These are phyloP conservation scores for Laterallus jamaicensis DNA, from an alignment of 2,113 vertebrate species.

Conservation along the genomic window DNA sequence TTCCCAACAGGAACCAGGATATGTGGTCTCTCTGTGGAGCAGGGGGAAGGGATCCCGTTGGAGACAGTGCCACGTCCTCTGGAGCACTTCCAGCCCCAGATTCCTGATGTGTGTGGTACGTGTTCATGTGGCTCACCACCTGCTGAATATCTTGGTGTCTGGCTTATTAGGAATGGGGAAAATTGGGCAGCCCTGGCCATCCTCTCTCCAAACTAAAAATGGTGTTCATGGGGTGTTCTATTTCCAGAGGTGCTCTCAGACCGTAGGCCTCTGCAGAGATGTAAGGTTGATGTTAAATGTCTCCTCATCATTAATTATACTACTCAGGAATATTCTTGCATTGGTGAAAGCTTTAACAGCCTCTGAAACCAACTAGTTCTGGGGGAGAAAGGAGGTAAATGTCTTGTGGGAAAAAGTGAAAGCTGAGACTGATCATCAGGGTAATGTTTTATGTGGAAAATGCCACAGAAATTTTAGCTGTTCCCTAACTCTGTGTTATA, in stretches of 20 bases:
- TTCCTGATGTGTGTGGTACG: accelerated
- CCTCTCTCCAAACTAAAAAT: not conserved
- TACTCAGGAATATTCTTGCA: not conserved
- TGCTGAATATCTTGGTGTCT: not conserved
- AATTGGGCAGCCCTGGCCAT: not conserved
- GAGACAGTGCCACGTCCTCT: not conserved
- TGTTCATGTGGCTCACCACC: not conserved
- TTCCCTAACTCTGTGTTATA: not conserved
- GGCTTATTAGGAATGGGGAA: not conserved
- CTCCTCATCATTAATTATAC: not conserved
- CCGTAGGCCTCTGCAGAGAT: not conserved
- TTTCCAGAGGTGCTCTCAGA: not conserved
- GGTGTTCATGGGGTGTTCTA: not conserved
- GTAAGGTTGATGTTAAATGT: not conserved
- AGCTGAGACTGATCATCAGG: not conserved
- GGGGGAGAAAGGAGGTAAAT: not conserved
- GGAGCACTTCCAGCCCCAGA: not conserved
- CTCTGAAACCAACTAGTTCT: not conserved
- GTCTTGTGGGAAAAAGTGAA: not conserved
- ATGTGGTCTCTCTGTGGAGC: accelerated
- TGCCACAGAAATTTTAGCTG: not conserved
- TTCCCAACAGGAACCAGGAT: not conserved
- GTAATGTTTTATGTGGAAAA: not conserved
- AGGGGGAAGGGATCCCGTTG: not conserved
- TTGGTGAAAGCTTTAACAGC: not conserved